Evolutionary conservation across 2,888 invertebrate genomes (phyloP), one percentile per base, ranked within the genome.

Genomic region (Buathra laborator): DNA sequence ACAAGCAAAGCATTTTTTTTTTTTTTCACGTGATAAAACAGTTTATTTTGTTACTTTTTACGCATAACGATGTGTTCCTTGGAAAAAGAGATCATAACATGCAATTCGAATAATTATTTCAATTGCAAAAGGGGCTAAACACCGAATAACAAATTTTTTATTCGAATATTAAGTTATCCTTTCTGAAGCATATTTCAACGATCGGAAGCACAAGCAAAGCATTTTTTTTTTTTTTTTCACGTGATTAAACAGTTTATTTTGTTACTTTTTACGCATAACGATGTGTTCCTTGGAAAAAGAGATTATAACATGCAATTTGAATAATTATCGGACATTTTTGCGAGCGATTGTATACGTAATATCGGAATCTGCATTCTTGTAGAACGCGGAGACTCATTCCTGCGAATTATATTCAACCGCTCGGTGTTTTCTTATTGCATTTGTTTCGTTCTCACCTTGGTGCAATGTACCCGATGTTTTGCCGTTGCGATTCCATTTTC

Each of bases 391-490:
- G 53, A 53, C 19, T 53, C 53, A 29, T 59, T 59, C 19, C 59
- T 14, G 59, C 24, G 29, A 29, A 62, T 62, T 62, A n/a, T 14
- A 62, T 32, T 14, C 32, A 62, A 32, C 62, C 37, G 37, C 7
- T 37, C 37, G 37, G 37, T 37, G 37, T 67, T 24, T 67, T 68
- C 24, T 74, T 29, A 43, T 48, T 66, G 29, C n/a, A 48, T 71
- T 48, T 43, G 64, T 56, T 59, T 46, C 64, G 62, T 78, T 71
- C 72, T 77, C 79, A 72, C 78, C 68, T 68, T 71, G 62, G 32
- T 76, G 75, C 53, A 80, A 75, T 66, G 72, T 79, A 78, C 32
- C 78, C 48, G 43, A 56, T 68, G 66, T 75, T 70, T 67, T 74
- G 67, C 59, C 71, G 64, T 62, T 29, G 59, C 67, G 64, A 53